A percentile compares a stretch with the other conserved stretches of the same genome.
phyloP scores from a whole-genome alignment of 2,888 invertebrate species.

The Artemia sp. region DNA sequence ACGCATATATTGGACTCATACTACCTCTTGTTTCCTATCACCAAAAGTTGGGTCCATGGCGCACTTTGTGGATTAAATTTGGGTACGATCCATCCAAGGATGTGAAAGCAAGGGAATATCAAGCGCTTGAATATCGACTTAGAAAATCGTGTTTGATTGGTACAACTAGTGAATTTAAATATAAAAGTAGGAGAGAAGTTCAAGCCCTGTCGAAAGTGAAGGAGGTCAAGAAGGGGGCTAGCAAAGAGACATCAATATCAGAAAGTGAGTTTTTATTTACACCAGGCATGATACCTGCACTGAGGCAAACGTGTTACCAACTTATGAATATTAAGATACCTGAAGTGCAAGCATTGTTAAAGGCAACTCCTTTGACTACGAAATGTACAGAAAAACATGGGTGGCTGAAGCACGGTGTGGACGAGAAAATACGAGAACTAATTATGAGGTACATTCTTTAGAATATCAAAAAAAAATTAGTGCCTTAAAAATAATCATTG shows the following conservation, averaged over 20 bases:
- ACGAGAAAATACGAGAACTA: slow-evolving; percentile 52
- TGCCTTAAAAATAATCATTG: too few species aligned
- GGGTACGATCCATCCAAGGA: slow-evolving; percentile 82
- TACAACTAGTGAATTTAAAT: not conserved
- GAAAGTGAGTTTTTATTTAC: slow-evolving; percentile 43
- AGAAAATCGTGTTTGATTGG: slow-evolving; percentile 23
- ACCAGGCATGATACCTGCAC: slow-evolving; percentile 57
- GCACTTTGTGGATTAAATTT: slow-evolving; percentile 68
- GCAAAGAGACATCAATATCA: slow-evolving; percentile 23
- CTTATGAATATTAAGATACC: slow-evolving; percentile 51
- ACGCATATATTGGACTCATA: slow-evolving; percentile 43
- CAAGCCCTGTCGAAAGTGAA: not conserved
- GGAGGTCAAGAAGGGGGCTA: slow-evolving; percentile 20
- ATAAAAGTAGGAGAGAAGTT: slow-evolving; percentile 19
- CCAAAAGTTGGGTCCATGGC: slow-evolving; percentile 78
- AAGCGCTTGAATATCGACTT: slow-evolving; percentile 26
- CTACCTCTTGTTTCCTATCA: slow-evolving; percentile 71
- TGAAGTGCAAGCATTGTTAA: slow-evolving; percentile 60
- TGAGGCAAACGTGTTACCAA: slow-evolving; percentile 76
- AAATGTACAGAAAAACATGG: slow-evolving; percentile 55
- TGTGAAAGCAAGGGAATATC: slow-evolving; percentile 42
- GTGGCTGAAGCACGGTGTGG: slow-evolving; percentile 55
- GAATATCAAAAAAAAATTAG: too few species aligned
- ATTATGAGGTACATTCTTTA: slow-evolving; percentile 37
- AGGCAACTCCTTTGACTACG: slow-evolving; percentile 40